phyloP scores from a whole-genome alignment of 2,113 vertebrate genomes.

The Eptesicus fuscus region DNA sequence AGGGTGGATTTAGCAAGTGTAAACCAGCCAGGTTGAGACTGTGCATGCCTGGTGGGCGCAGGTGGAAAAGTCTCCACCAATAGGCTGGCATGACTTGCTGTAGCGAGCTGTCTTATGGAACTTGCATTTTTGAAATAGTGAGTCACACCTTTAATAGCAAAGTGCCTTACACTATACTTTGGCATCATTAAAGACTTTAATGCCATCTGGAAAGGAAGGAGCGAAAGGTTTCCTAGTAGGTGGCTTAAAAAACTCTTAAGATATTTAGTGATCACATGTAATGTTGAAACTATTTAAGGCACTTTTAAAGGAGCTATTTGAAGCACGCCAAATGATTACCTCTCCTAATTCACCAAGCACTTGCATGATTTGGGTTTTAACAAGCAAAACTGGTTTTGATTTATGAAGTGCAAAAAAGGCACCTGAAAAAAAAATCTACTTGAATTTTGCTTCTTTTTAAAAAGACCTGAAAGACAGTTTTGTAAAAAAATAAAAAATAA shows the following conservation, averaged over 20 bases:
- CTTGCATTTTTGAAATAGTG: conserved; percentile 31
- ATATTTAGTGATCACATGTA: conserved; percentile 54
- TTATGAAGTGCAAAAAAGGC: conserved; percentile 55
- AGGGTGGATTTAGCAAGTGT: background rate
- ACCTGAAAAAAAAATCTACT: conserved; percentile 37
- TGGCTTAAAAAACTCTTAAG: conserved; percentile 60
- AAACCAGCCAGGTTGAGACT: background rate
- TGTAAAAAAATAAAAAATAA: conserved; percentile 18
- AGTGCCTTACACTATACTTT: conserved; percentile 29
- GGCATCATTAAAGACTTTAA: conserved; percentile 36
- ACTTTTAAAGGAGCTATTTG: conserved; percentile 45
- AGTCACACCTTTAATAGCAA: background rate
- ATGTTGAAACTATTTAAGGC: conserved; percentile 65
- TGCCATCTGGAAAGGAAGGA: conserved; percentile 51
- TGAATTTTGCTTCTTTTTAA: conserved; percentile 52
- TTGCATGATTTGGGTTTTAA: conserved; percentile 52
- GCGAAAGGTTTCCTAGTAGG: conserved; percentile 58
- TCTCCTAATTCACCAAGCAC: conserved; percentile 36
- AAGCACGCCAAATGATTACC: conserved; percentile 41
- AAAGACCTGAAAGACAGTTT: conserved; percentile 36
- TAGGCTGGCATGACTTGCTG: background rate
- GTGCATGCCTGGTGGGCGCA: background rate
- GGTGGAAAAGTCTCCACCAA: background rate
- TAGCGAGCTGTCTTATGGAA: background rate
- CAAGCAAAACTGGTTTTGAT: conserved; percentile 50